Percentiles rank a stretch among this genome's conserved stretches.
phyloP scores from a whole-genome alignment of 2,113 vertebrate species.

The Pituophis catenifer region DNA sequence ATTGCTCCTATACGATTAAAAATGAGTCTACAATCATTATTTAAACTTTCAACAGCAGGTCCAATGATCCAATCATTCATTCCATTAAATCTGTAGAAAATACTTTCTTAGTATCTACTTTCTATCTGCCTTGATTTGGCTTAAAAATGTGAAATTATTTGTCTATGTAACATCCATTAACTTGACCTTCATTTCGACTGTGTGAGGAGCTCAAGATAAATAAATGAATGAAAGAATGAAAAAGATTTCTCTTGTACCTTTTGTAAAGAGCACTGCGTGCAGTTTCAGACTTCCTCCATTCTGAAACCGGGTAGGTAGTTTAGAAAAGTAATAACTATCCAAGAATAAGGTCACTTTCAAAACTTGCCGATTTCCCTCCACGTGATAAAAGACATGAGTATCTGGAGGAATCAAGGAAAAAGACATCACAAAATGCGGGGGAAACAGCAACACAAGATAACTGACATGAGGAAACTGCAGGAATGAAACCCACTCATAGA shows the following conservation, averaged over 20 bases:
- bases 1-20: neutral
- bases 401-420: constrained; percentile 74
- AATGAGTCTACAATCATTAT: neutral
- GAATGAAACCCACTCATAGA: neutral
- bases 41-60: neutral
- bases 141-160: neutral
- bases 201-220: neutral
- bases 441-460: neutral
- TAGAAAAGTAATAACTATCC: constrained; percentile 93
- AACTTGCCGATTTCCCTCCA: constrained; percentile 93
- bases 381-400: constrained; percentile 86
- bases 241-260: constrained; percentile 74
- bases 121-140: neutral
- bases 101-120: neutral
- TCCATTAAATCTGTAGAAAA: neutral
- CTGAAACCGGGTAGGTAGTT: constrained; percentile 89
- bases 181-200: neutral
- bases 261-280: constrained; percentile 89
- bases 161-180: neutral
- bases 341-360: constrained; percentile 89
- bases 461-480: neutral
- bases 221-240: neutral
- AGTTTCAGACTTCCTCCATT: constrained; percentile 89
- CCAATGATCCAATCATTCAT: neutral
- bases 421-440: constrained; percentile 34